These are phyloP conservation scores for Oplegnathus fasciatus DNA, from an alignment of 2,113 vertebrate genomes.

Conservation along the genomic window DNA sequence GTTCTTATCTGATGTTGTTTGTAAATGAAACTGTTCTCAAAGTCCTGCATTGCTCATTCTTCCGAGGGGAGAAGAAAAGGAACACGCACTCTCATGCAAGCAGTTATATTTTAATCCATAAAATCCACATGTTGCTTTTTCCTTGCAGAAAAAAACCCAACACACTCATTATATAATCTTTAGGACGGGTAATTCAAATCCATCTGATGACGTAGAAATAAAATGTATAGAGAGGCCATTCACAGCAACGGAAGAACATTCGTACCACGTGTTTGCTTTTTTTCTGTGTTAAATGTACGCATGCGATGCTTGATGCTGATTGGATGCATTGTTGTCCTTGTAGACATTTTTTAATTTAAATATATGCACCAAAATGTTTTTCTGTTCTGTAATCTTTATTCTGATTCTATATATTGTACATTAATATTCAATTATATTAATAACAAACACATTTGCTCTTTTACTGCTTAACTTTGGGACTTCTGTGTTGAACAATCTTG, in stretches of 20 bases:
- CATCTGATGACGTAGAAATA: too few relatives aligned
- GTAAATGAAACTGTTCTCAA: neutral
- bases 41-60: neutral
- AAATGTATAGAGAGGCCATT: too few relatives aligned
- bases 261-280: neutral
- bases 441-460: too few relatives aligned
- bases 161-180: too few relatives aligned
- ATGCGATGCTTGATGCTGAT: neutral
- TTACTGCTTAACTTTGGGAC: too few relatives aligned
- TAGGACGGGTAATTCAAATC: too few relatives aligned
- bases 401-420: neutral
- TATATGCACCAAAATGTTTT: neutral
- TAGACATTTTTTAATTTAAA: neutral
- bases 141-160: neutral
- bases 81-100: neutral
- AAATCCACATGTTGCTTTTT: neutral
- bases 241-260: too few relatives aligned
- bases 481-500: too few relatives aligned
- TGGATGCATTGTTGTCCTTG: neutral
- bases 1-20: neutral
- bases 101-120: neutral
- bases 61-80: neutral
- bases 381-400: neutral
- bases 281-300: neutral
- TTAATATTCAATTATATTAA: neutral